These are phyloP conservation scores for Collichthys lucidus DNA, from an alignment of 2,113 vertebrate species.

Conservation along the genomic window DNA sequence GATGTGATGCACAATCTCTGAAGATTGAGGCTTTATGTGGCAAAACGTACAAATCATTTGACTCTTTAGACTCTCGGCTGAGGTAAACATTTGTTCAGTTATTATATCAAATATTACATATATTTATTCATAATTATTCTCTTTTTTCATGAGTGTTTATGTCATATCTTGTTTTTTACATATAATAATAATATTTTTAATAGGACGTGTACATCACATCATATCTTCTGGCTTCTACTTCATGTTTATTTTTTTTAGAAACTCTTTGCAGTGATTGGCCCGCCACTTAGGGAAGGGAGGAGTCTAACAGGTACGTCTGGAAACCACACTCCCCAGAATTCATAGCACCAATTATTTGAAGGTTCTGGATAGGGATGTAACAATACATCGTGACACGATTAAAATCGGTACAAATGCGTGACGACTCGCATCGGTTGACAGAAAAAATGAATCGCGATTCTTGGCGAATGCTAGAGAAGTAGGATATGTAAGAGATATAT, in stretches of 20 bases:
- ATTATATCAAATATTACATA: not conserved
- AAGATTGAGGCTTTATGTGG: not conserved
- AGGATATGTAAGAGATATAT: no score
- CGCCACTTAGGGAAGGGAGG: conserved; percentile 89
- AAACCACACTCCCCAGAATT: not conserved
- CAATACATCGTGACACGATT: no score
- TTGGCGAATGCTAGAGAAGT: no score
- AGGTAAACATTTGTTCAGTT: no score
- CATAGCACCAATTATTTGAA: not conserved
- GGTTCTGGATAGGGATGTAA: not conserved
- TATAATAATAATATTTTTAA: not conserved
- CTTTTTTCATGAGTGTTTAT: not conserved
- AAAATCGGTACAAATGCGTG: no score
- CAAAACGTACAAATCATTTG: not conserved
- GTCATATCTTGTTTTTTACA: no score
- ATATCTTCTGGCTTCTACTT: not conserved
- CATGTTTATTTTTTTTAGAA: conserved; percentile 86
- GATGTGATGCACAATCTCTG: not conserved
- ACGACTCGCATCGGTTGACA: no score
- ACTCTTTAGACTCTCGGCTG: not conserved
- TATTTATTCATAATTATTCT: not conserved
- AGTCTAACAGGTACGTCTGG: conserved; percentile 88
- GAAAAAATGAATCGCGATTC: no score
- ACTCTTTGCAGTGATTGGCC: conserved; percentile 94
- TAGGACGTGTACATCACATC: not conserved